Percentiles rank a stretch among this genome's conserved stretches.
phyloP scores from a whole-genome alignment of 2,888 invertebrate genomes.

The Nysson spinosus region DNA sequence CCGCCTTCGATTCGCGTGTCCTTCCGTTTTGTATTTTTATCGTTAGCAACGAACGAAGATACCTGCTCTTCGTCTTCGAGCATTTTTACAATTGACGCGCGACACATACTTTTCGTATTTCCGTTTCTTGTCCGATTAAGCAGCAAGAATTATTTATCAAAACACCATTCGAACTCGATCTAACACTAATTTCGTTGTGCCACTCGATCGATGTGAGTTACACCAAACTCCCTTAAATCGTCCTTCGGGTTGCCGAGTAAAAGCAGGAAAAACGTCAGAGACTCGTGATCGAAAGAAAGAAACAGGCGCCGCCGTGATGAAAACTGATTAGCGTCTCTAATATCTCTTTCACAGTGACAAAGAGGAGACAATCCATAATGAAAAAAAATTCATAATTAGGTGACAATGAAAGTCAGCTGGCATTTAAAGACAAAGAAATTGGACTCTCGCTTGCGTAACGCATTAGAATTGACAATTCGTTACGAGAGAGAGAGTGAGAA shows the following conservation, averaged over 20 bases:
- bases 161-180: too few relatives aligned
- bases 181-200: too few relatives aligned
- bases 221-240: too few relatives aligned
- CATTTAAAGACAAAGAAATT: not conserved
- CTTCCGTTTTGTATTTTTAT: not conserved
- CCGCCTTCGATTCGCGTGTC: not conserved
- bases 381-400: too few relatives aligned
- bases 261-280: not conserved
- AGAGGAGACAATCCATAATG: constrained; percentile 11
- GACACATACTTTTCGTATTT: not conserved
- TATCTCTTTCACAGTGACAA: not conserved
- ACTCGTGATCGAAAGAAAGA: not conserved
- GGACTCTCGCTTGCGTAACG: not conserved
- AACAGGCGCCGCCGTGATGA: not conserved
- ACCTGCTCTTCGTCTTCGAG: not conserved
- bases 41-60: not conserved
- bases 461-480: not conserved
- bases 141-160: too few relatives aligned
- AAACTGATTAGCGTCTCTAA: not conserved
- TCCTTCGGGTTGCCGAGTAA: not conserved
- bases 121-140: not conserved
- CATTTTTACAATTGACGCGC: constrained; percentile 18
- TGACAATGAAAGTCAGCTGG: too few relatives aligned
- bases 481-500: not conserved
- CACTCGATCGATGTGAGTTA: too few relatives aligned